Evolutionary conservation across 2,113 vertebrate genomes (phyloP).

Genomic region (Erpornis zantholeuca): DNA sequence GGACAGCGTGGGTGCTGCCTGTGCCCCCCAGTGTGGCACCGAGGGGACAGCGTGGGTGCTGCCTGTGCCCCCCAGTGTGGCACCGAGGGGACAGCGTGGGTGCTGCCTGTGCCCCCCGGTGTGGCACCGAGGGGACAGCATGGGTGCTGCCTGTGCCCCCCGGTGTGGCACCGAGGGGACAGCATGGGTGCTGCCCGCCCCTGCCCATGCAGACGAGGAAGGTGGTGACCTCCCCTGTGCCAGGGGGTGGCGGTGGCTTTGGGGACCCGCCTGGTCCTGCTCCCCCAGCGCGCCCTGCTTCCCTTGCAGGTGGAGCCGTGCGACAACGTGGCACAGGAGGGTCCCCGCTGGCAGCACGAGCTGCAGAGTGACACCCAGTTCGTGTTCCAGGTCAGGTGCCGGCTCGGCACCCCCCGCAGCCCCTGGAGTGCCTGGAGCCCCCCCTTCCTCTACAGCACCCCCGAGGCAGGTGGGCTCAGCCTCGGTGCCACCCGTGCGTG

Average conservation of each 20-base stretch:
- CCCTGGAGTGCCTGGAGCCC: constrained; percentile 74
- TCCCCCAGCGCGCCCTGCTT: neutral
- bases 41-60: rapidly evolving
- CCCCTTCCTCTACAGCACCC: constrained; percentile 54
- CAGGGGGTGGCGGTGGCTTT: neutral
- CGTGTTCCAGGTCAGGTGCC: constrained; percentile 72
- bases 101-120: rapidly evolving
- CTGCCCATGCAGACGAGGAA: too few relatives aligned
- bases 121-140: rapidly evolving
- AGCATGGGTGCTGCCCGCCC: rapidly evolving
- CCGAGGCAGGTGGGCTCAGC: constrained; percentile 63
- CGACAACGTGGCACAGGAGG: rapidly evolving
- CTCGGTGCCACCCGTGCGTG: rapidly evolving
- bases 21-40: rapidly evolving
- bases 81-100: rapidly evolving
- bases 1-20: rapidly evolving
- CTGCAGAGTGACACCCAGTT: constrained; percentile 57
- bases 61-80: rapidly evolving
- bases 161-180: rapidly evolving
- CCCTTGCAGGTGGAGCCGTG: constrained; percentile 18
- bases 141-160: rapidly evolving
- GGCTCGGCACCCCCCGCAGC: neutral
- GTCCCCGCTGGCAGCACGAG: neutral
- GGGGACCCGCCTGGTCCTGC: rapidly evolving
- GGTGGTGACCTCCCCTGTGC: neutral